Conservation (phyloP, 2,113 vertebrate genomes). For the Haplochromis vanheusdeni region DNA sequence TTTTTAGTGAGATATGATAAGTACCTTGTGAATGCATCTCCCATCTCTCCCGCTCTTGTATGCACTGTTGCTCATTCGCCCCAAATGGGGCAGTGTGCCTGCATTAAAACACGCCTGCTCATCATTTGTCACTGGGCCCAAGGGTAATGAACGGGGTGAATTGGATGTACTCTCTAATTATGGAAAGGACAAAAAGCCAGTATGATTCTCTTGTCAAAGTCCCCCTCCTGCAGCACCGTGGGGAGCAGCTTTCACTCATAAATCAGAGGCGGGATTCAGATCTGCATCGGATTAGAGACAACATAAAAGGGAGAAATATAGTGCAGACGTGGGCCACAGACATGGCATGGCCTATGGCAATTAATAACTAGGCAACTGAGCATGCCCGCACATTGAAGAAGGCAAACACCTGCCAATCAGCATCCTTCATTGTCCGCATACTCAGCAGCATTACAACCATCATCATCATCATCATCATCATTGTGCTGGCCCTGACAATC, state of each 20-base stretch:
- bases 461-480: neutral
- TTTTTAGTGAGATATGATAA: neutral
- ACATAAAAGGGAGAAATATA: constrained; percentile 42
- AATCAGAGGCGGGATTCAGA: constrained; percentile 30
- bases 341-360: neutral
- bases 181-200: constrained; percentile 57
- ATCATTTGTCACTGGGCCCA: constrained; percentile 46
- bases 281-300: constrained; percentile 27
- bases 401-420: constrained; percentile 43
- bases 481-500: neutral
- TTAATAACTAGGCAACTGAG: neutral
- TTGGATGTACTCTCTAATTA: constrained; percentile 63
- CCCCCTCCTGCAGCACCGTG: neutral
- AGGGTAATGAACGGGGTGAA: constrained; percentile 55
- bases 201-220: constrained; percentile 47
- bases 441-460: neutral
- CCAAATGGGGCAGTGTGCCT: neutral
- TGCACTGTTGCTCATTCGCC: constrained; percentile 19
- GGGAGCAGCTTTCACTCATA: constrained; percentile 42
- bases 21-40: neutral
- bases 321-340: neutral
- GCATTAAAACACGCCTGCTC: constrained; percentile 28
- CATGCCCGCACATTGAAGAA: neutral
- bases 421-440: neutral
- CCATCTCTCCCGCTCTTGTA: neutral